phyloP scores from a whole-genome alignment of 1,140 invertebrate genomes.

The Phocides pigmalion region DNA sequence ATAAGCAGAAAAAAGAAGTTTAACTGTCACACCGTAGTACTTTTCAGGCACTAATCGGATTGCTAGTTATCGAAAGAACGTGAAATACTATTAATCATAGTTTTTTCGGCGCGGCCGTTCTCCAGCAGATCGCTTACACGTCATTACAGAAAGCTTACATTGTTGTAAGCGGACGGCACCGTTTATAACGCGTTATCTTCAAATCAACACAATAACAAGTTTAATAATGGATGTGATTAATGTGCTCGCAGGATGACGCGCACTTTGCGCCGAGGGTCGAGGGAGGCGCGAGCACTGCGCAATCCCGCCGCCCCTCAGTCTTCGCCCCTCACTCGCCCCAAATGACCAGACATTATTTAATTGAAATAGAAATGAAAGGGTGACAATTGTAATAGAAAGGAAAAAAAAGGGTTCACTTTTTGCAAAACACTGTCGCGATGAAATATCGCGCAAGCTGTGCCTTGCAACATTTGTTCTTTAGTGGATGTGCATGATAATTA shows the following conservation, averaged over 20 bases:
- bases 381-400: slow-evolving; percentile 82
- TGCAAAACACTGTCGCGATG: slow-evolving; percentile 66
- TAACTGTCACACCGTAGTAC: slow-evolving; percentile 1
- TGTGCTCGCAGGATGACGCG: slow-evolving; percentile 80
- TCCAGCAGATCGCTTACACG: slow-evolving; percentile 67
- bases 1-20: background rate
- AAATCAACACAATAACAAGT: slow-evolving; percentile 83
- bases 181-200: slow-evolving; percentile 82
- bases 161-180: slow-evolving; percentile 79
- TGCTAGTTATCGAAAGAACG: slow-evolving; percentile 53
- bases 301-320: slow-evolving; percentile 36
- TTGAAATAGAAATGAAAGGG: slow-evolving; percentile 81
- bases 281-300: slow-evolving; percentile 69
- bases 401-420: slow-evolving; percentile 76
- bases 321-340: slow-evolving; percentile 56
- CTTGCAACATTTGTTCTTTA: slow-evolving; percentile 78
- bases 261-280: slow-evolving; percentile 60
- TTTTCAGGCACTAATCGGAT: slow-evolving; percentile 50
- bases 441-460: slow-evolving; percentile 80
- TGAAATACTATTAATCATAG: slow-evolving; percentile 70
- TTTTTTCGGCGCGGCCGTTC: slow-evolving; percentile 52
- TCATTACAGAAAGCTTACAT: slow-evolving; percentile 81
- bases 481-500: slow-evolving; percentile 49
- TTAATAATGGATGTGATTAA: slow-evolving; percentile 82
- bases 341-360: slow-evolving; percentile 84